A percentile compares a stretch with the other conserved stretches of the same genome.
phyloP scores from a whole-genome alignment of 2,797 vertebrate species.

The Phrynocephalus forsythii region DNA sequence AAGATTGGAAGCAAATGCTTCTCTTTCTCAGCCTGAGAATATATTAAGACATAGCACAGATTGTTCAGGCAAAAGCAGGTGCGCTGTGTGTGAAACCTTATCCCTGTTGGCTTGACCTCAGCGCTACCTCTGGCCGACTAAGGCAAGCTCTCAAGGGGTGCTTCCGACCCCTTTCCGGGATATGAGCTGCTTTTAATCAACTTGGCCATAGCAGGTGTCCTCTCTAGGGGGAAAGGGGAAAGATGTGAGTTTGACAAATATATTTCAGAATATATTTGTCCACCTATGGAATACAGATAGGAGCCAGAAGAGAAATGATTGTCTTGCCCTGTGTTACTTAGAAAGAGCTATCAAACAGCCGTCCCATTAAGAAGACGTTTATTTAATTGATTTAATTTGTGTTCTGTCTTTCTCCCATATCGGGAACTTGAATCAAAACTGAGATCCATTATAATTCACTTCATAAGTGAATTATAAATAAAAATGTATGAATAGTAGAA shows the following conservation, averaged over 20 bases:
- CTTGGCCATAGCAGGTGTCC: conserved; percentile 69
- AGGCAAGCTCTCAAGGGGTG: conserved; percentile 61
- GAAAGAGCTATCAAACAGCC: conserved; percentile 67
- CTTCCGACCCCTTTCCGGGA: conserved; percentile 58
- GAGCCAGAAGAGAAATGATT: not conserved
- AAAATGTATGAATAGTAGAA: too few relatives aligned
- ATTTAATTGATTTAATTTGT: too few relatives aligned
- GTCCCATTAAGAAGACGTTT: conserved; percentile 56
- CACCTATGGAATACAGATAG: conserved; percentile 69
- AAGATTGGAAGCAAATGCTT: conserved; percentile 7
- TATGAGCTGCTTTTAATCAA: conserved; percentile 65
- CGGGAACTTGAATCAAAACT: too few relatives aligned
- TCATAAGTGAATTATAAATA: too few relatives aligned
- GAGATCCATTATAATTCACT: too few relatives aligned
- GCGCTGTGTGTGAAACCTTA: conserved; percentile 13
- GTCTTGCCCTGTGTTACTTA: conserved; percentile 10
- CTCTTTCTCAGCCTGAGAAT: not conserved
- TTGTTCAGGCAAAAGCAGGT: not conserved
- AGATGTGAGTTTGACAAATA: conserved; percentile 63
- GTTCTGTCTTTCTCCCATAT: too few relatives aligned
- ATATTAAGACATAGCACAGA: not conserved
- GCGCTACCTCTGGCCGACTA: conserved; percentile 43
- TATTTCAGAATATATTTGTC: conserved; percentile 49
- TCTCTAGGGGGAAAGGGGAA: conserved; percentile 60
- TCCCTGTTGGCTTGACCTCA: conserved; percentile 39